These are phyloP conservation scores for Poeciliopsis infans DNA, from an alignment of 2,797 vertebrate species.

Conservation along the genomic window DNA sequence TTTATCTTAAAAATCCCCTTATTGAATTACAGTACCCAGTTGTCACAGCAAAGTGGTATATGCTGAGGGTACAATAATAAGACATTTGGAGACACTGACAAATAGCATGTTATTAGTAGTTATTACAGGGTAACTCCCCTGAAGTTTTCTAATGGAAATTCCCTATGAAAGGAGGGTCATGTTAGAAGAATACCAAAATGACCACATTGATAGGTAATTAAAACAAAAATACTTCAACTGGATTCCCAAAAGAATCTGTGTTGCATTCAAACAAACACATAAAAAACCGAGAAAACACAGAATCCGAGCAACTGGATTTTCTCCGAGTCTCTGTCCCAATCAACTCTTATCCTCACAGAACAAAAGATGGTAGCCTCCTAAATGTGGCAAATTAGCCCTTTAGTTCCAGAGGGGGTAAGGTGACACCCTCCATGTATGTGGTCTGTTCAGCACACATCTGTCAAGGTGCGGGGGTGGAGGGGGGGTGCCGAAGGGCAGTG, in stretches of 20 bases:
- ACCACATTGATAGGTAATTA: slow-evolving; percentile 12
- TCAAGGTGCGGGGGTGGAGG: slow-evolving; percentile 87
- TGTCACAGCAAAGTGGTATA: slow-evolving; percentile 19
- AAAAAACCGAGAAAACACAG: slow-evolving; percentile 46
- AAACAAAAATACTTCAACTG: slow-evolving; percentile 25
- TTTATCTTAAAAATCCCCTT: slow-evolving; percentile 15
- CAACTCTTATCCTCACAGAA: slow-evolving; percentile 69
- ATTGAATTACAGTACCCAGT: slow-evolving; percentile 10
- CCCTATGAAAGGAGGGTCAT: slow-evolving; percentile 38
- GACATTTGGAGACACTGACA: slow-evolving; percentile 35
- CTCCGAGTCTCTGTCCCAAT: slow-evolving; percentile 77
- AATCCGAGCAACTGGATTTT: slow-evolving; percentile 56
- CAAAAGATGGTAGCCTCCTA: slow-evolving; percentile 83
- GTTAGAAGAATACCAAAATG: slow-evolving; percentile 18
- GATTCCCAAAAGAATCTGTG: slow-evolving; percentile 14
- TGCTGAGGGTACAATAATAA: slow-evolving; percentile 40
- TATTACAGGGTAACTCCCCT: slow-evolving; percentile 53
- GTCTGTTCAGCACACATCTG: slow-evolving; percentile 96
- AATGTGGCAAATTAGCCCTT: slow-evolving; percentile 93
- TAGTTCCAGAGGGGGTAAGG: slow-evolving; percentile 96
- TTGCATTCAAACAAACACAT: slow-evolving; percentile 19
- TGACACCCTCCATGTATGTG: slow-evolving; percentile 98
- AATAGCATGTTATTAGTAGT: slow-evolving; percentile 33
- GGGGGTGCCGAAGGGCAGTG: slow-evolving; percentile 53
- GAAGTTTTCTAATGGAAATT: slow-evolving; percentile 46